A percentile compares a stretch with the other conserved stretches of the same genome.
Conservation (phyloP, 1,140 invertebrate species). For the Drosophila murphyi region DNA sequence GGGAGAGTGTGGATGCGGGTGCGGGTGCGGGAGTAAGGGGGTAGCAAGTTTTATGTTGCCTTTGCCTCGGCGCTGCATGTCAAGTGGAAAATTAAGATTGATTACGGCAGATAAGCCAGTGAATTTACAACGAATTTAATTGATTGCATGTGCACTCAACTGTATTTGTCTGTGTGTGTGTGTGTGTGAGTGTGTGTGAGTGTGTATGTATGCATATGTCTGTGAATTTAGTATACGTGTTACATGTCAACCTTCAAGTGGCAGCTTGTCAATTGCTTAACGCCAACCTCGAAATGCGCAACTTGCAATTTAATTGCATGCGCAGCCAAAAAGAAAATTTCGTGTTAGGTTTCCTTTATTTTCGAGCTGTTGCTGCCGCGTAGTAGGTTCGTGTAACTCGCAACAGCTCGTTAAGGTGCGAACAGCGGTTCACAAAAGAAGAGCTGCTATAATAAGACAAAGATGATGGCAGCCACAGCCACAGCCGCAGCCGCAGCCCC, state of each 20-base stretch:
- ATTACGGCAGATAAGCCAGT: conserved; percentile 80
- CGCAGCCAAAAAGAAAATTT: conserved; percentile 36
- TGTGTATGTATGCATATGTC: conserved; percentile 10
- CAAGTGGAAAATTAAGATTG: conserved; percentile 83
- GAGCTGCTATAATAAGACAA: conserved; percentile 68
- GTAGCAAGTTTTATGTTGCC: conserved; percentile 36
- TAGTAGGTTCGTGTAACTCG: conserved; percentile 26
- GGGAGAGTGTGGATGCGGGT: too few relatives aligned
- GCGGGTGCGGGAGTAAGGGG: neutral
- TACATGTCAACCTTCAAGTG: conserved; percentile 63
- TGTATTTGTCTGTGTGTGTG: conserved; percentile 16
- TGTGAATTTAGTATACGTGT: conserved; percentile 30
- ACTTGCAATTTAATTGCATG: conserved; percentile 72
- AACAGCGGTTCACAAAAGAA: conserved; percentile 53
- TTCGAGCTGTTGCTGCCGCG: neutral
- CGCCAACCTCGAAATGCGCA: conserved; percentile 41
- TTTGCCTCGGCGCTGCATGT: conserved; percentile 69
- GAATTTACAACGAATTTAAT: conserved; percentile 83
- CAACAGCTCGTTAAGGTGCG: conserved; percentile 58
- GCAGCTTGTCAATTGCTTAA: conserved; percentile 75
- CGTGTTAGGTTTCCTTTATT: neutral
- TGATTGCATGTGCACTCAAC: conserved; percentile 76
- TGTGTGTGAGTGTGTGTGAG: neutral
- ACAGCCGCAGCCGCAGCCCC: conserved; percentile 9
- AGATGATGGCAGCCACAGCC: conserved; percentile 52